A percentile compares a stretch with the other conserved stretches of the same genome.
Conservation (phyloP, 2,888 invertebrate species). For the Leucozona laternaria region DNA sequence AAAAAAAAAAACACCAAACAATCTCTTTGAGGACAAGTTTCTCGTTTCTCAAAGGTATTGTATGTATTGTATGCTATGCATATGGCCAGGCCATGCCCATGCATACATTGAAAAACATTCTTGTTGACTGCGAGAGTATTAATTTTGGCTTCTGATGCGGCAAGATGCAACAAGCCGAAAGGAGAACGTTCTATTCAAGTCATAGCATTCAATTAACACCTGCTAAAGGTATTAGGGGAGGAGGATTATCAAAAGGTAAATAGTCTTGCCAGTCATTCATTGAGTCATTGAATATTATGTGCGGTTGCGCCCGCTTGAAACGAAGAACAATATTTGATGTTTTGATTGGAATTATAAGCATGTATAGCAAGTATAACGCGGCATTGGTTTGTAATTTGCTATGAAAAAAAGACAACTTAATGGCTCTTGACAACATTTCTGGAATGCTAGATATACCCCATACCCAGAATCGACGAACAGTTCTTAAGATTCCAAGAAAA, state of each 20-base stretch:
- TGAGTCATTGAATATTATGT: slow-evolving; percentile 34
- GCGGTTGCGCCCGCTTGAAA: slow-evolving; percentile 37
- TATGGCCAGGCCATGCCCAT: too few relatives aligned
- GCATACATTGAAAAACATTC: slow-evolving; percentile 59
- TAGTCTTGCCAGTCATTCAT: slow-evolving; percentile 63
- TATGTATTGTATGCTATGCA: neutral
- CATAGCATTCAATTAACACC: slow-evolving; percentile 75
- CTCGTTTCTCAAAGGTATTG: slow-evolving; percentile 8
- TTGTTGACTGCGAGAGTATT: slow-evolving; percentile 68
- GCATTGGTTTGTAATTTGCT: slow-evolving; percentile 38
- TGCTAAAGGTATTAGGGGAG: slow-evolving; percentile 47
- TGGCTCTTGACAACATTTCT: slow-evolving; percentile 5
- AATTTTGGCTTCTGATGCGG: slow-evolving; percentile 70
- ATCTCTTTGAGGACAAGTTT: slow-evolving; percentile 71
- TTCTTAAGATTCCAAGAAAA: slow-evolving; percentile 1
- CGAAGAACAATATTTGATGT: slow-evolving; percentile 62
- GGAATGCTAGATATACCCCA: slow-evolving; percentile 5
- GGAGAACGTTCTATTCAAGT: slow-evolving; percentile 64
- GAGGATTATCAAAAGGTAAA: slow-evolving; percentile 68
- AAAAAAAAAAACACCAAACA: slow-evolving; percentile 45
- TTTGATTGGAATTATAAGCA: slow-evolving; percentile 65
- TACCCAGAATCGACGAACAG: neutral
- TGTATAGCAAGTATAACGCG: slow-evolving; percentile 16
- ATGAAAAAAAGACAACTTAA: slow-evolving; percentile 19
- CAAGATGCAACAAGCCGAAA: slow-evolving; percentile 68